Evolutionary conservation across 2,113 vertebrate genomes (phyloP), one percentile per base, ranked within the genome.

Genomic region (Mesoclemmys tuberculata): DNA sequence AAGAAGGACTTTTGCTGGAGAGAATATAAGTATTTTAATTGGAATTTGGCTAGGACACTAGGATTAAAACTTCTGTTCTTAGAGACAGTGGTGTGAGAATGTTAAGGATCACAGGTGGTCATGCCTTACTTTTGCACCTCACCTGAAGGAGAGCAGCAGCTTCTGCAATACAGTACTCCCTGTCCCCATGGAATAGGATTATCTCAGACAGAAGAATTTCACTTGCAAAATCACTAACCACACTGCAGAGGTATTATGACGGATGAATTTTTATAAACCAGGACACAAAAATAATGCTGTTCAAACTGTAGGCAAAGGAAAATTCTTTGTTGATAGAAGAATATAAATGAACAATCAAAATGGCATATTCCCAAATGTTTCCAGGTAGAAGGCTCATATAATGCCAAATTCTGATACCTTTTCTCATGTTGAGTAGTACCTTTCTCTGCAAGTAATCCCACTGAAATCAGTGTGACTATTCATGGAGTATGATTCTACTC

Each of bases 391-490:
- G n/a, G n/a, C 64, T 38, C 64, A 38, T 38, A 11, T 38, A 71
- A 38, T 71, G n/a, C 64, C 35, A 71, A 38, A 1, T 8, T 51
- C 55, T 48, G 46, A 55, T 58, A 44, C 21, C 82, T 78, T 54
- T 81, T 31, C 46, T 91, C 56, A 31, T 58, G 54, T 29, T 84
- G n/a, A 27, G 41, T 16, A 46, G 41, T 38, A 38, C 2, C 7
- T n/a, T 38, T 24, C 1, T 0, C 10, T 89, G 6, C 68, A 52
- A 35, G 75, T 52, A 49, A 84, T 71, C 13, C 22, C 52, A 26
- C 84, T 91, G 64, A 88, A 89, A 80, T 44, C n/a, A 71, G 14
- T 84, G 80, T 19, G 87, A 87, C 46, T 90, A 83, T 90, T 90
- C 46, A 78, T 79, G 21, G 54, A 79, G 16, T 2, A 1, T 19